Evolutionary conservation across 2,797 vertebrate genomes (phyloP).

Genomic region (Potorous gilbertii): DNA sequence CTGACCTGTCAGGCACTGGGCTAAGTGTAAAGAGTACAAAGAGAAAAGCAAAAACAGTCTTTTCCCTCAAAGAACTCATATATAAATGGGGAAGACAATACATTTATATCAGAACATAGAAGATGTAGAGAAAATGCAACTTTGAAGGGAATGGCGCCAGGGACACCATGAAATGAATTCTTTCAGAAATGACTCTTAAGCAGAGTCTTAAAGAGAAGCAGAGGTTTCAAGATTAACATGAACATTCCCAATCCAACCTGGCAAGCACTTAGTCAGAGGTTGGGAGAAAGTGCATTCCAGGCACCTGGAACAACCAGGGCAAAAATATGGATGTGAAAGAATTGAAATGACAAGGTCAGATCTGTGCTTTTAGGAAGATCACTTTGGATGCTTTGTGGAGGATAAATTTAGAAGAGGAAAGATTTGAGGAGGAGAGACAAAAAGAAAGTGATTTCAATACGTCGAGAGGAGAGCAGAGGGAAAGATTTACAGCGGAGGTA

Average conservation of each 20-base stretch:
- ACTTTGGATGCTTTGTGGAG: not conserved
- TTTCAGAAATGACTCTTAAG: not conserved
- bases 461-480: not conserved
- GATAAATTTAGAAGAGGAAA: not conserved
- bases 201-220: not conserved
- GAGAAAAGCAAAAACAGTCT: not conserved
- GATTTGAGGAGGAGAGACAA: not conserved
- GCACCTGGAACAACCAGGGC: not conserved
- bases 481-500: not conserved
- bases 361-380: not conserved
- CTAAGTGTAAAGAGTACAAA: not conserved
- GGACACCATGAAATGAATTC: not conserved
- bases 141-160: not conserved
- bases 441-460: not conserved
- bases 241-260: not conserved
- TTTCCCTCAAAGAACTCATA: not conserved
- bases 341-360: not conserved
- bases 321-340: not conserved
- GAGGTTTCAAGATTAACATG: not conserved
- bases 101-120: not conserved
- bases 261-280: not conserved
- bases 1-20: not conserved
- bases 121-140: not conserved
- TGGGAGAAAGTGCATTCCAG: not conserved
- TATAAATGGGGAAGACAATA: not conserved